phyloP scores from a whole-genome alignment of 2,888 invertebrate species.

The Apotomis capreana region DNA sequence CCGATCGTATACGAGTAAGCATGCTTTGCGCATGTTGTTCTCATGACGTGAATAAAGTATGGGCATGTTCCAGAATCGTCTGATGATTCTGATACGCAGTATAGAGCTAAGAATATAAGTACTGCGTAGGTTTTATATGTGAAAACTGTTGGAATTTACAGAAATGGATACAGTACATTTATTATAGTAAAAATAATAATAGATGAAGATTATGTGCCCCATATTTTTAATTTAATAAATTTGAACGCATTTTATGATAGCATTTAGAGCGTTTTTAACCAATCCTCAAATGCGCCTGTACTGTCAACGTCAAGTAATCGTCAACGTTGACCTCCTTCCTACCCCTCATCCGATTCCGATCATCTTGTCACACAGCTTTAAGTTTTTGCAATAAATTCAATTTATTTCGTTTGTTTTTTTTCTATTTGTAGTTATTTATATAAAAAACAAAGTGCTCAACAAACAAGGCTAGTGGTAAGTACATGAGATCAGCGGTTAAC shows the following conservation, averaged over 20 bases:
- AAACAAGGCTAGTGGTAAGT: constrained; percentile 65
- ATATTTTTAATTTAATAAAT: too few relatives aligned
- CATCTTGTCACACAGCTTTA: constrained; percentile 69
- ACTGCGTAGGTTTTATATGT: too few relatives aligned
- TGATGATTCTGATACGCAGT: too few relatives aligned
- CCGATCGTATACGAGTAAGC: too few relatives aligned
- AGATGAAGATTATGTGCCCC: too few relatives aligned
- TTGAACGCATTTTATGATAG: not conserved
- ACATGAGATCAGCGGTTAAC: constrained; percentile 35
- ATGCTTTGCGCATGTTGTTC: too few relatives aligned
- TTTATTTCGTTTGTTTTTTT: constrained; percentile 72
- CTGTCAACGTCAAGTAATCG: constrained; percentile 56
- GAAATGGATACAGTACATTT: too few relatives aligned
- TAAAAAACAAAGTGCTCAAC: constrained; percentile 51
- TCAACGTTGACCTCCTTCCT: constrained; percentile 55
- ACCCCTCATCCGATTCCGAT: constrained; percentile 62
- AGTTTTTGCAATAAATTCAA: constrained; percentile 70
- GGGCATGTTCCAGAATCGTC: too few relatives aligned
- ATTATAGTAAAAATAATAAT: too few relatives aligned
- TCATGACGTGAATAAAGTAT: too few relatives aligned
- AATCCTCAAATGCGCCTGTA: constrained; percentile 30
- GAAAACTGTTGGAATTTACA: too few relatives aligned
- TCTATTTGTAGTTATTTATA: constrained; percentile 60
- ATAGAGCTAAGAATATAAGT: too few relatives aligned
- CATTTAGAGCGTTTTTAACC: constrained; percentile 7